phyloP scores from a whole-genome alignment of 2,113 vertebrate species.

The Albula glossodonta region DNA sequence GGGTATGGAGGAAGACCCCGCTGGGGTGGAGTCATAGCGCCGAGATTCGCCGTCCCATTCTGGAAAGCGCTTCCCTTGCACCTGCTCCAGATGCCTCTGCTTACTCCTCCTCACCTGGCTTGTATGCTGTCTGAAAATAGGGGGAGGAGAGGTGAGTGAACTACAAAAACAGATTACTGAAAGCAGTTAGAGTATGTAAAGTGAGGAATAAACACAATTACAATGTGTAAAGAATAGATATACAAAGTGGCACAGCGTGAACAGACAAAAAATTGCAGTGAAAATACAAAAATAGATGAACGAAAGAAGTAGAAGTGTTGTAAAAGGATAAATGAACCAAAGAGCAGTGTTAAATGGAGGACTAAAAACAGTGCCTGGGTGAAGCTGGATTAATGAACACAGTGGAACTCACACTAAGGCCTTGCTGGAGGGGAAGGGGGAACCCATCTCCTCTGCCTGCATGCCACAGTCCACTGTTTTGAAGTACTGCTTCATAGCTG shows the following conservation, averaged over 20 bases:
- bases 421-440: conserved; percentile 53
- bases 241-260: neutral
- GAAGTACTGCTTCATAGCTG: conserved; percentile 84
- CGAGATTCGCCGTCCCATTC: conserved; percentile 81
- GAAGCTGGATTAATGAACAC: too few species aligned
- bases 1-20: conserved; percentile 63
- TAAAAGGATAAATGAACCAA: too few species aligned
- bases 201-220: neutral
- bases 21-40: conserved; percentile 70
- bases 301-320: neutral
- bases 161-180: too few species aligned
- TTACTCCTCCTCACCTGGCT: conserved; percentile 78
- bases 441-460: conserved; percentile 73
- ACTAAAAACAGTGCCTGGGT: too few species aligned
- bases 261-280: too few species aligned
- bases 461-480: conserved; percentile 77
- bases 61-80: conserved; percentile 75
- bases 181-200: neutral
- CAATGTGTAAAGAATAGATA: neutral
- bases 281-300: neutral
- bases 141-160: conserved; percentile 23
- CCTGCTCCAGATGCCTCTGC: conserved; percentile 76
- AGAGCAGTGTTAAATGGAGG: neutral
- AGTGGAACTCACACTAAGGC: conserved; percentile 54
- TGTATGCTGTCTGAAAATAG: conserved; percentile 73